Evolutionary conservation across 2,113 vertebrate genomes (phyloP).

Genomic region (Galeopterus variegatus): DNA sequence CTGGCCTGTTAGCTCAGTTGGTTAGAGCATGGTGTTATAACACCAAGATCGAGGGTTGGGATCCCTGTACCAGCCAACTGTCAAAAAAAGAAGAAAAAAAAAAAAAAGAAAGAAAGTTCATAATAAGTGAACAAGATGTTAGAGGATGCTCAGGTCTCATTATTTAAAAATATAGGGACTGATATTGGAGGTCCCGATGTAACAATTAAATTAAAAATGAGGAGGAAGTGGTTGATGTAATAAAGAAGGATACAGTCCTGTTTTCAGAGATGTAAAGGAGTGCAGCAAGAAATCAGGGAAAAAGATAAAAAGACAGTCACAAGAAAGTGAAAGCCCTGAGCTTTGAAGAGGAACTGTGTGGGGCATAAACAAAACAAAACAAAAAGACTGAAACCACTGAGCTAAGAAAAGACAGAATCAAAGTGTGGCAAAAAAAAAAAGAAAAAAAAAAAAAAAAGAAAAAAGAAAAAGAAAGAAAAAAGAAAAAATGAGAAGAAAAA

Average conservation of each 20-base stretch:
- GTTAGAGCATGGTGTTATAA: too few species aligned
- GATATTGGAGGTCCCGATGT: not conserved
- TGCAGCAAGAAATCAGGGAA: not conserved
- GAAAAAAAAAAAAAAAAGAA: not conserved
- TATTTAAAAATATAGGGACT: not conserved
- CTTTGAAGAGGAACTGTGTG: not conserved
- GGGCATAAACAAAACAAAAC: not conserved
- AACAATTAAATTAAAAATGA: slow-evolving; percentile 4
- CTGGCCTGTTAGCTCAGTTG: too few species aligned
- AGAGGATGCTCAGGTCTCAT: not conserved
- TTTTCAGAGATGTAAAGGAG: not conserved
- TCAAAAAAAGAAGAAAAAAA: too few species aligned
- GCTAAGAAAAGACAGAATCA: not conserved
- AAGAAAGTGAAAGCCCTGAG: not conserved
- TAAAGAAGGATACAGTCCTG: not conserved
- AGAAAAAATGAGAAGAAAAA: not conserved
- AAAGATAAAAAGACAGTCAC: not conserved
- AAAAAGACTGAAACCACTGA: not conserved
- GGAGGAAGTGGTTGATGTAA: slow-evolving; percentile 1
- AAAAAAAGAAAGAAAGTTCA: not conserved
- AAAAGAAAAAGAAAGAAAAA: not conserved
- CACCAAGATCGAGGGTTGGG: too few species aligned
- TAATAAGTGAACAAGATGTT: not conserved
- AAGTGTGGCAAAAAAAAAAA: not conserved
- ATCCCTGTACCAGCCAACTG: too few species aligned